Evolutionary conservation across 1,140 invertebrate species (phyloP), one percentile per base, ranked within the genome.

Genomic region (Tetranychus cinnabarinus): DNA sequence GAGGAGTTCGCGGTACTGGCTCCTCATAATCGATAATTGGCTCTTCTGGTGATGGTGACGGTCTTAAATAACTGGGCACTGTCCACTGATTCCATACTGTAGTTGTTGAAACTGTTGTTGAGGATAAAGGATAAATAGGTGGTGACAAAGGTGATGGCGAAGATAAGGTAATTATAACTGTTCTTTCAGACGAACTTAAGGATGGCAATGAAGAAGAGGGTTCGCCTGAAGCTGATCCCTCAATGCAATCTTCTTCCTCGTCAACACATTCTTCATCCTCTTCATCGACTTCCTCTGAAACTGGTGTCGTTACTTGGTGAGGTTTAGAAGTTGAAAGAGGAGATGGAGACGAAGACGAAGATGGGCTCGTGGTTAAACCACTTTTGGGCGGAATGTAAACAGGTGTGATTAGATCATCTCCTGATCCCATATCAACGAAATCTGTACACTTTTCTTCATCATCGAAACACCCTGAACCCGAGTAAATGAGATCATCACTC

Each of bases 371-470:
- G 57, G 15, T n/a, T n/a, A 36, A 33, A 15, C 31, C 15, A 42
- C 10, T 50, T 50, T 50, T 87, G 4, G 85, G 81, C 31, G 86
- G 84, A 13, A 87, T 82, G 72, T 89, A 90, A 0, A 90, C 86
- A 0, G 88, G 88, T 0, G 88, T 92, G 58, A 92, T 89, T 15
- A 92, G 58, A 35, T 66, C 65, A 54, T 66, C 65, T 1, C 62
- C 63, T 62, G 39, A 58, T 13, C 47, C 59, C 12, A 45, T 3
- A 12, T 60, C 59, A 37, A 45, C 39, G 35, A 39, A 54, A 50
- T 13, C 34, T 34, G 46, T 35, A 42, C 47, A 52, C 33, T 54
- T 33, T 15, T 60, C 59, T 39, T 60, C 59, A 54, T 60, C 59
- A 48, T 59, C 57, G 34, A 36, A 60, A 34, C 59, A 60, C 12